A percentile compares a stretch with the other conserved stretches of the same genome.
Conservation (phyloP, 2,888 invertebrate genomes). For the Kuschelorhynchus macadamiae region DNA sequence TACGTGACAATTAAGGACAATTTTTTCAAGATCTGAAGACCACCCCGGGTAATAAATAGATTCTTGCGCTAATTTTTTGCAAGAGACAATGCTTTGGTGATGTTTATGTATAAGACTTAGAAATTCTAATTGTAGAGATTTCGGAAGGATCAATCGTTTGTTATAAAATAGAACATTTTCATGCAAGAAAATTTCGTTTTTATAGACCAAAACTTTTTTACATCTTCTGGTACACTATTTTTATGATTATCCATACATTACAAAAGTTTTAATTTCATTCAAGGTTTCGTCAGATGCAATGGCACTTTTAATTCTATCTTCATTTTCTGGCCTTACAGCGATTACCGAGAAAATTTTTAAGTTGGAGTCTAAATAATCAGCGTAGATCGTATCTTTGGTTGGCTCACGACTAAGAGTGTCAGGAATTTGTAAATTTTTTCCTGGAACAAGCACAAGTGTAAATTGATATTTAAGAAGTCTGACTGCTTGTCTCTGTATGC, state of each 20-base stretch:
- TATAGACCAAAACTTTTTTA: not conserved
- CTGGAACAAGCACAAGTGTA: not conserved
- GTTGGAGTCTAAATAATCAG: not conserved
- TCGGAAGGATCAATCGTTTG: not conserved
- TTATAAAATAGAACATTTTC: conserved; percentile 4
- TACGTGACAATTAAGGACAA: not conserved
- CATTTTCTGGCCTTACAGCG: not conserved
- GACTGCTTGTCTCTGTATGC: not conserved
- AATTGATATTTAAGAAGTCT: not conserved
- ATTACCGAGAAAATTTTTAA: not conserved
- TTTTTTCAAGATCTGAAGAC: not conserved
- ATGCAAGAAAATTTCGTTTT: not conserved
- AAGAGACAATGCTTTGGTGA: conserved; percentile 9
- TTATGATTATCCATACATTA: not conserved
- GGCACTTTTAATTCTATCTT: not conserved
- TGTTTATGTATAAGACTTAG: not conserved
- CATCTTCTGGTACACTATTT: not conserved
- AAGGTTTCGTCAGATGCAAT: not conserved
- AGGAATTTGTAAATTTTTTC: not conserved
- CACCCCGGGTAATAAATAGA: conserved; percentile 6
- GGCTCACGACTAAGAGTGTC: not conserved
- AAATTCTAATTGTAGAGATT: not conserved
- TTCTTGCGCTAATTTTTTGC: conserved; percentile 8
- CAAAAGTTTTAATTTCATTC: not conserved
- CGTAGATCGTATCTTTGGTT: not conserved